Conservation (phyloP, 2,888 invertebrate species). For the Sinopyrophorus schimmeli region DNA sequence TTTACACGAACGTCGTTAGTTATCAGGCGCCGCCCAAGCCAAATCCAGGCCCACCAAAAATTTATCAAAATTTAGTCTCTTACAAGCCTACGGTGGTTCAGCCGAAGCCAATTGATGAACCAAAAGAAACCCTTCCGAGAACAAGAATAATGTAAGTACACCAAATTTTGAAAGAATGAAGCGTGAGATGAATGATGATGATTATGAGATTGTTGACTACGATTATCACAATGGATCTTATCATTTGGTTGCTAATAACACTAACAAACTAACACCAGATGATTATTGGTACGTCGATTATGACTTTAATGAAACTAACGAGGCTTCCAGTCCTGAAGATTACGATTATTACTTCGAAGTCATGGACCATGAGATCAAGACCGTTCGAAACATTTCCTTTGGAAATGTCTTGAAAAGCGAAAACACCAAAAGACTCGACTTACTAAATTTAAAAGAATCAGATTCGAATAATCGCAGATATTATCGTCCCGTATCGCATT, state of each 20-base stretch:
- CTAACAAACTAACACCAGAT: background rate
- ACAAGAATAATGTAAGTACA: conserved; percentile 11
- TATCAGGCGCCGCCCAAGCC: too few species aligned
- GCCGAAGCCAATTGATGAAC: background rate
- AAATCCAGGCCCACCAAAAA: too few species aligned
- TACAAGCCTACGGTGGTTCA: background rate
- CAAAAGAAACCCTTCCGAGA: background rate
- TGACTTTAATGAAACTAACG: background rate
- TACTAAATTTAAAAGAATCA: background rate
- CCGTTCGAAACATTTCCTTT: background rate
- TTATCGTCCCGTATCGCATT: background rate
- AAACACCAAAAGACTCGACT: background rate
- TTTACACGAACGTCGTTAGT: too few species aligned
- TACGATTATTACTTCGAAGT: conserved; percentile 14
- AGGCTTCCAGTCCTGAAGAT: background rate
- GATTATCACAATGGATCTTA: background rate
- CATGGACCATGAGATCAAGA: conserved; percentile 2
- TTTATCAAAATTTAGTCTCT: background rate
- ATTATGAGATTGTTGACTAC: background rate
- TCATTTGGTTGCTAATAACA: conserved; percentile 1
- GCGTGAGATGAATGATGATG: background rate
- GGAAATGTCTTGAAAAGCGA: background rate
- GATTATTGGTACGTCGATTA: conserved; percentile 5
- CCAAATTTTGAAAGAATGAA: conserved; percentile 1
- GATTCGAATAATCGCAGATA: background rate